Conservation (phyloP, 2,888 invertebrate genomes). For the Deilephila elpenor region DNA sequence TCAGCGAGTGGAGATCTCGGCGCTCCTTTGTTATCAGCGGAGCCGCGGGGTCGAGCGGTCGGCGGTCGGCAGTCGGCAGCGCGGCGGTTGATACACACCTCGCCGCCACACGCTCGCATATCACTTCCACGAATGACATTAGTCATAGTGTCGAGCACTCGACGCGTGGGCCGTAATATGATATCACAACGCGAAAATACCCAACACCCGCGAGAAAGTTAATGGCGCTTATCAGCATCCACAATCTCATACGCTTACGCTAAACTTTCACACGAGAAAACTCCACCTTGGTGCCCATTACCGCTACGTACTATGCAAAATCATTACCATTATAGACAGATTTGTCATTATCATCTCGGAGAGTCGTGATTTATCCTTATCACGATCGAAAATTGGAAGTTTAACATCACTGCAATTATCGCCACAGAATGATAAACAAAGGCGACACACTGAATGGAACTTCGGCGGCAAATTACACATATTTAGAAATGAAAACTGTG, state of each 20-base stretch:
- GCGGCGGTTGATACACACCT: conserved; percentile 68
- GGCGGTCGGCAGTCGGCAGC: conserved; percentile 82
- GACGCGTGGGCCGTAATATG: conserved; percentile 85
- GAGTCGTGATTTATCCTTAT: conserved; percentile 88
- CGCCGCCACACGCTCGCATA: conserved; percentile 75
- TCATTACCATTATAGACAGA: conserved; percentile 90
- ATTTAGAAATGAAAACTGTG: conserved; percentile 86
- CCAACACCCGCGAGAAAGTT: conserved; percentile 86
- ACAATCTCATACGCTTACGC: conserved; percentile 83
- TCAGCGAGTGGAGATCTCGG: conserved; percentile 40
- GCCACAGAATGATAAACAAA: conserved; percentile 93
- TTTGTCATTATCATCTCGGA: conserved; percentile 91
- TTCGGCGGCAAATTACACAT: conserved; percentile 96
- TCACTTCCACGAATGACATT: conserved; percentile 83
- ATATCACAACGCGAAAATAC: conserved; percentile 86
- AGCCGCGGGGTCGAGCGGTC: conserved; percentile 48
- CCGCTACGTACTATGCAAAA: conserved; percentile 59
- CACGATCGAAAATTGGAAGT: conserved; percentile 91
- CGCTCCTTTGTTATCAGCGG: conserved; percentile 81
- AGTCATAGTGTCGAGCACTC: conserved; percentile 81
- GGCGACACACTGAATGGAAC: conserved; percentile 96
- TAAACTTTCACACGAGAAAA: conserved; percentile 84
- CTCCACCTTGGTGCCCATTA: conserved; percentile 59
- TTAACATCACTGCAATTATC: conserved; percentile 89
- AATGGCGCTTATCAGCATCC: conserved; percentile 86